phyloP scores from a whole-genome alignment of 2,888 invertebrate species.

The Masnerella sp. region DNA sequence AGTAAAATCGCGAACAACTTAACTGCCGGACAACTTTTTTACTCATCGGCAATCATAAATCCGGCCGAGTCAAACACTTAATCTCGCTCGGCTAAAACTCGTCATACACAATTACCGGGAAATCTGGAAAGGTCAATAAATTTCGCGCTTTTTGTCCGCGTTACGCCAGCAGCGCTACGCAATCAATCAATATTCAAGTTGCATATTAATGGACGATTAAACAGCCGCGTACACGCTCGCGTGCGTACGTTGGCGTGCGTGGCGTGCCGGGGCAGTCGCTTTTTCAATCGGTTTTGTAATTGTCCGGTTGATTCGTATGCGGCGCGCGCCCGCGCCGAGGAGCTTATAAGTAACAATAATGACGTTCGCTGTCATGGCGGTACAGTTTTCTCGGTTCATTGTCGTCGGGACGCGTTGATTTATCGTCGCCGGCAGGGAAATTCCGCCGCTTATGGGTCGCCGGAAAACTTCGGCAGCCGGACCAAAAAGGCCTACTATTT shows the following conservation, averaged over 20 bases:
- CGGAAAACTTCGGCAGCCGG: slow-evolving; percentile 53
- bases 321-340: slow-evolving; percentile 64
- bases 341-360: slow-evolving; percentile 75
- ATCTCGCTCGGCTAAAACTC: slow-evolving; percentile 38
- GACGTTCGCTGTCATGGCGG: slow-evolving; percentile 72
- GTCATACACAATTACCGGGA: slow-evolving; percentile 43
- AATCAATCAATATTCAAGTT: slow-evolving; percentile 70
- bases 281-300: slow-evolving; percentile 70
- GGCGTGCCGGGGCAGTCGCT: slow-evolving; percentile 66
- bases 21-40: slow-evolving; percentile 28
- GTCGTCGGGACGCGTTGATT: slow-evolving; percentile 66
- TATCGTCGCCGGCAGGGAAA: slow-evolving; percentile 68
- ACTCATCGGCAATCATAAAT: slow-evolving; percentile 36
- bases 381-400: slow-evolving; percentile 71
- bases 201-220: slow-evolving; percentile 72
- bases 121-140: slow-evolving; percentile 55
- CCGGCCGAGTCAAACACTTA: slow-evolving; percentile 31
- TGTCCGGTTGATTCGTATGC: slow-evolving; percentile 69
- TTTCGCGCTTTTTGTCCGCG: slow-evolving; percentile 35
- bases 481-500: slow-evolving; percentile 45
- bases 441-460: slow-evolving; percentile 56
- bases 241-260: slow-evolving; percentile 65
- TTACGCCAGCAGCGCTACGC: slow-evolving; percentile 65
- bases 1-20: slow-evolving; percentile 27
- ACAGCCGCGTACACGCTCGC: slow-evolving; percentile 60